Base-by-base conservation (phyloP, 2,113 vertebrate genomes). In the Barbus barbus region DNA sequence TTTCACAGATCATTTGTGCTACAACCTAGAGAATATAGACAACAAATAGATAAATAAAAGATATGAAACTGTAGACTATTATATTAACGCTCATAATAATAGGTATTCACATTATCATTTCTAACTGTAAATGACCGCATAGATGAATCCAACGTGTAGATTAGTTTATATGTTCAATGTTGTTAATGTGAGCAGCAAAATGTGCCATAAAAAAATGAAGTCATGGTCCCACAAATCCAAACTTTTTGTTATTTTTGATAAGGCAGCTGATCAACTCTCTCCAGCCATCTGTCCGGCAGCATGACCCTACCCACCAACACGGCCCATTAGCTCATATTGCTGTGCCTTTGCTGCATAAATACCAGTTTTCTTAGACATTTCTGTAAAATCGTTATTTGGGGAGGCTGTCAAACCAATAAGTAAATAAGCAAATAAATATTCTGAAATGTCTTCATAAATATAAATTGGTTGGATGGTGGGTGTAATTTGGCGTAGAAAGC, bases 401-500 rank as follows among this genome's bases (percentile, higher is more conserved):
- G 41, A 67, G 26, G 26, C 26, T 24, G 61, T 51, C 44, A 36
- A 81, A 53, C 26, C 9, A 5, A n/a, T n/a, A 69, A 81, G 61
- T 69, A 81, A 65, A 65, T 80, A 67, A 65, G 48, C 71, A 73
- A 74, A 80, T 80, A 67, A 81, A 48, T 48, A 41, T 38, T 4
- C 77, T 6, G 14, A 65, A 79, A 65, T 38, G 41, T 48, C 41
- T 67, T 67, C 1, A 69, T 33, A 69, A 81, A 67, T 69, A 69
- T 69, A 81, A 81, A 69, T 58, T 58, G 74, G 14, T 20, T 26
- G 28, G 48, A 46, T 78, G 44, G 28, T 41, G 12, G 33, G 76
- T 72, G 76, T 73, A 79, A 84, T 84, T 60, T 60, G 48, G 65
- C 65, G 9, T 71, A 51, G 56, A 83, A 51, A 84, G 26, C 24